A percentile compares a stretch with the other conserved stretches of the same genome.
Conservation (phyloP, 2,797 vertebrate species). For the Rousettus madagascariensis region DNA sequence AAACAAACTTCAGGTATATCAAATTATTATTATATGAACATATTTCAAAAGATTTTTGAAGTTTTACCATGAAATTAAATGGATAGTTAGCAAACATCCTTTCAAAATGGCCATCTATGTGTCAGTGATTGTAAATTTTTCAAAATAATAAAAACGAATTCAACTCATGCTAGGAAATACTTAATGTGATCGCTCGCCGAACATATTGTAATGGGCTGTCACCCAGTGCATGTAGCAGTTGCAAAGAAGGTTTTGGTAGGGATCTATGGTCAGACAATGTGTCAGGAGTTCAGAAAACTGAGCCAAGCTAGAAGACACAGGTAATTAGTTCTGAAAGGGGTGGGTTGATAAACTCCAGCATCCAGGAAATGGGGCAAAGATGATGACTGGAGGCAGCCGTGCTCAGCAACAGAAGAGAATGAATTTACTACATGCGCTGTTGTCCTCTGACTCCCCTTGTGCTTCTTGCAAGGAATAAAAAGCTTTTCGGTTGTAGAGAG, state of each 20-base stretch:
- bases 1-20: slow-evolving; percentile 46
- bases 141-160: neutral
- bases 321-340: neutral
- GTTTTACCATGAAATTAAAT: neutral
- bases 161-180: neutral
- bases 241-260: neutral
- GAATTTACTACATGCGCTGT: neutral
- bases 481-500: neutral
- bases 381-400: neutral
- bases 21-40: slow-evolving; percentile 58
- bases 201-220: neutral
- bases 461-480: neutral
- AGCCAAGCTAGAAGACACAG: neutral
- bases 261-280: neutral
- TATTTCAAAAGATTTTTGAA: slow-evolving; percentile 20
- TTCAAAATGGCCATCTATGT: neutral
- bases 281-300: neutral
- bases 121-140: neutral
- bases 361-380: neutral
- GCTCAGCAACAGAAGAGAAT: neutral
- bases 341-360: neutral
- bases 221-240: too few species aligned
- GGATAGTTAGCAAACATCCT: neutral
- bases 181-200: neutral
- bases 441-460: neutral